Percentiles rank a stretch among this genome's conserved stretches.
These are phyloP conservation scores for Puma concolor DNA, from an alignment of 2,113 vertebrate genomes.

Conservation along the genomic window DNA sequence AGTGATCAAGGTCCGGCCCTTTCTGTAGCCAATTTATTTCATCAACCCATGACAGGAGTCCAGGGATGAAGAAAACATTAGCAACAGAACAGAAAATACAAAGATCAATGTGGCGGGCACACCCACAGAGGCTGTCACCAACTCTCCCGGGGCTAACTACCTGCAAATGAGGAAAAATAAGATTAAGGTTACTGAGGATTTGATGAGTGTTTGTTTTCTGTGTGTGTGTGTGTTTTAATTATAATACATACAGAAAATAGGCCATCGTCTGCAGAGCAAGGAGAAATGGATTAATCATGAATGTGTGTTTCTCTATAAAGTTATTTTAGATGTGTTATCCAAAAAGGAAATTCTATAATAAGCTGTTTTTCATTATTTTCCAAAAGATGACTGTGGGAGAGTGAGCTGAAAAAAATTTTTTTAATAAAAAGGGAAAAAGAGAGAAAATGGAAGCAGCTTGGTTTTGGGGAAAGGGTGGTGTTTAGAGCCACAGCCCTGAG, in stretches of 20 bases:
- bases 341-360: neutral
- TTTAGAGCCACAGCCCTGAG: neutral
- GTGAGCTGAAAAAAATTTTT: neutral
- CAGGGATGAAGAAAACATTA: conserved; percentile 29
- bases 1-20: neutral
- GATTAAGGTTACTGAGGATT: conserved; percentile 10
- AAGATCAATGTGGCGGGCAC: neutral
- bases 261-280: neutral
- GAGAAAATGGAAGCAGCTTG: neutral
- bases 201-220: neutral
- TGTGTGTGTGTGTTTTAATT: neutral
- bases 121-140: neutral
- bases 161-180: conserved; percentile 56
- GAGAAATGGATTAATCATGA: conserved; percentile 46
- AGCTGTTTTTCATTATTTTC: conserved; percentile 6
- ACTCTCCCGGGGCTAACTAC: neutral
- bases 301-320: neutral
- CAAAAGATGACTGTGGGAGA: neutral
- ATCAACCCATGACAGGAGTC: neutral
- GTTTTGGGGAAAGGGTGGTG: conserved; percentile 41
- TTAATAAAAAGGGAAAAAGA: neutral
- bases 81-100: conserved; percentile 1
- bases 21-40: conserved; percentile 7
- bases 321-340: neutral
- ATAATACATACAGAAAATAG: conserved; percentile 35